These are phyloP conservation scores for Hypomecis atomaria DNA, from an alignment of 2,888 invertebrate species.

Conservation along the genomic window DNA sequence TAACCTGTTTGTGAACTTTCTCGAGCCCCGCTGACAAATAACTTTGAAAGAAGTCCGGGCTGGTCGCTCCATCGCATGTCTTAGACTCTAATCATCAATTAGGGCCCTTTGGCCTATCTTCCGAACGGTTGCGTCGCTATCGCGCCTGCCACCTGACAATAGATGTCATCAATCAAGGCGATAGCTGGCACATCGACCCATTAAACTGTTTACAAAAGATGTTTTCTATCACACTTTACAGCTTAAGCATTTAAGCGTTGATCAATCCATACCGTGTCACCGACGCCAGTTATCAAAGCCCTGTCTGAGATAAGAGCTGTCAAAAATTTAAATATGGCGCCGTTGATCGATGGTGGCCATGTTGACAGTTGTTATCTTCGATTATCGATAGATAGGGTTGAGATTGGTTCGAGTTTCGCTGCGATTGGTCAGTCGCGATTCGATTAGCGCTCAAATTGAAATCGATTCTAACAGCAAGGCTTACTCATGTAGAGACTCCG, in stretches of 20 bases:
- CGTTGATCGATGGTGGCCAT: conserved; percentile 22
- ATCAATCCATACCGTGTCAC: conserved; percentile 44
- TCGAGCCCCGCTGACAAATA: conserved; percentile 30
- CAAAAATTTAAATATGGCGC: conserved; percentile 27
- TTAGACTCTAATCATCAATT: conserved; percentile 39
- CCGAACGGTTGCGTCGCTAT: conserved; percentile 41
- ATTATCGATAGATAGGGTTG: conserved; percentile 24
- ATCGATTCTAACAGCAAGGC: conserved; percentile 41
- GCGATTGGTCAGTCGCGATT: conserved; percentile 23
- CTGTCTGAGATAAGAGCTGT: conserved; percentile 30
- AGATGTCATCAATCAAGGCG: conserved; percentile 76
- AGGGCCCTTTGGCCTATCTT: conserved; percentile 49
- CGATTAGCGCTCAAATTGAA: conserved; percentile 19
- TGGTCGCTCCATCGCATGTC: conserved; percentile 39
- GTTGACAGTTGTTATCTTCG: conserved; percentile 31
- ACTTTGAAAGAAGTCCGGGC: conserved; percentile 35
- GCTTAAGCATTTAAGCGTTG: conserved; percentile 34
- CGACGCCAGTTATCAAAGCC: conserved; percentile 27
- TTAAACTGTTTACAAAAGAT: conserved; percentile 71
- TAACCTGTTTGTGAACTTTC: conserved; percentile 21
- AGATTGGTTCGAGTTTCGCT: conserved; percentile 17
- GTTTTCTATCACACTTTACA: conserved; percentile 49
- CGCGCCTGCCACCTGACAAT: conserved; percentile 69
- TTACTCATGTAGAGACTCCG: conserved; percentile 50
- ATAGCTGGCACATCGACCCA: conserved; percentile 60